Base-by-base conservation (phyloP, 2,888 invertebrate species). In the Chaetogeoica ovagalla region DNA sequence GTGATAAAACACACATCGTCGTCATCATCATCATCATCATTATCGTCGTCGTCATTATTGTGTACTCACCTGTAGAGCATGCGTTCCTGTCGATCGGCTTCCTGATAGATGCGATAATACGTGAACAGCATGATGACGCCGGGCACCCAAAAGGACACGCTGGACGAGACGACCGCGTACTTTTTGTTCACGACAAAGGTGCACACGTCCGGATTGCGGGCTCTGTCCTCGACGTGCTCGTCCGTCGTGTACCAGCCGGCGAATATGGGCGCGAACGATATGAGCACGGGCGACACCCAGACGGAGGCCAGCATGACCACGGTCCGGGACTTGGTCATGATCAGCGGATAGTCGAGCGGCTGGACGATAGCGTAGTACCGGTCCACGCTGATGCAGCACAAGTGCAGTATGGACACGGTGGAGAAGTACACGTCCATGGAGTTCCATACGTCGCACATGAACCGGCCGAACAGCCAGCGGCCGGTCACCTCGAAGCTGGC, bases 361-460 rank as follows among this genome's bases (percentile, higher is more conserved):
- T 96, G 94, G 23, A 97, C 95, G 82, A 97, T 97, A 7, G 96
- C 96, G 86, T 94, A 96, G 86, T 95, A 96, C 84, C 82, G 88
- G 85, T 94, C 94, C 52, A 94, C 94, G 84, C 93, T 93, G 84
- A 94, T 97, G 86, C 97, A 97, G 86, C 97, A 96, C 77, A 98
- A 87, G 87, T 98, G 97, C 30, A 97, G 89, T 81, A 97, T 96
- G 19, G 96, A 96, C 0, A 96, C 96, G 1, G 93, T 96, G 84
- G 93, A 95, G 86, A 97, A 97, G 85, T 96, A 95, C 1, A 98
- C 97, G 86, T 98, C 97, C 84, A 97, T 89, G 1, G 96, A 95
- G 87, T 97, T 97, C 94, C 96, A 98, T 21, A 97, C 94, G 86
- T 97, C 96, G 87, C 97, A 97, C 93, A 96, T 94, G 85, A 94